Base-by-base conservation (phyloP, 2,888 invertebrate genomes). In the Lepidochitona cinerea region DNA sequence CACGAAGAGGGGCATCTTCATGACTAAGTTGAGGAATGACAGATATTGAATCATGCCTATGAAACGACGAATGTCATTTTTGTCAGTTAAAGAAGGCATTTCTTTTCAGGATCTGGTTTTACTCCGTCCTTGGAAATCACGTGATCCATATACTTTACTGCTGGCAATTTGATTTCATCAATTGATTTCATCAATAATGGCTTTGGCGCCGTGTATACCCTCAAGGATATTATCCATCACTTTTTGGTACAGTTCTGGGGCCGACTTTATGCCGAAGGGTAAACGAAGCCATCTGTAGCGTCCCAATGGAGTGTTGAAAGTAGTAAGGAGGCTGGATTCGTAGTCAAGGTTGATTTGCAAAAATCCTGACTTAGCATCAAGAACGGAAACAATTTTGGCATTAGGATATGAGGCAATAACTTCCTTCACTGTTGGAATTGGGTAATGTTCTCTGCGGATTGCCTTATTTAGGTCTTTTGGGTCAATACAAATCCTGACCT, bases 311-410 rank as follows among this genome's bases (percentile, higher is more conserved):
- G 81, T 80, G 59, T 82, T 82, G 67, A 84, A 83, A 0, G 78
- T 84, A 36, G 83, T 84, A 23, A 83, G 67, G 26, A 71, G 75
- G 0, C 77, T 79, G 6, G 80, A 80, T 32, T 66, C 71, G 36
- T 78, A 71, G 37, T 80, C 78, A 7, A 82, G 73, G 69, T 75
- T 75, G 1, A 83, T 81, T 71, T 83, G 81, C 52, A 77, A 52
- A 68, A 80, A 83, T 32, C 82, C 78, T 12, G 77, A 73, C 70
- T 81, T 83, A 7, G 80, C 82, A 70, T 82, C 81, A 1, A 81
- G 70, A n/a, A 70, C 73, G 0, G 77, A 78, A 73, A 83, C 82
- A 18, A 81, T 71, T 49, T 77, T 78, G 2, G 82, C 78, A 36
- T 71, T 64, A 32, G 80, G 79, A 65, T 80, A 78, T n/a, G 71